Evolutionary conservation across 23 tunicate genomes (phyloP).

Genomic region (Trididemnum nubilum): DNA sequence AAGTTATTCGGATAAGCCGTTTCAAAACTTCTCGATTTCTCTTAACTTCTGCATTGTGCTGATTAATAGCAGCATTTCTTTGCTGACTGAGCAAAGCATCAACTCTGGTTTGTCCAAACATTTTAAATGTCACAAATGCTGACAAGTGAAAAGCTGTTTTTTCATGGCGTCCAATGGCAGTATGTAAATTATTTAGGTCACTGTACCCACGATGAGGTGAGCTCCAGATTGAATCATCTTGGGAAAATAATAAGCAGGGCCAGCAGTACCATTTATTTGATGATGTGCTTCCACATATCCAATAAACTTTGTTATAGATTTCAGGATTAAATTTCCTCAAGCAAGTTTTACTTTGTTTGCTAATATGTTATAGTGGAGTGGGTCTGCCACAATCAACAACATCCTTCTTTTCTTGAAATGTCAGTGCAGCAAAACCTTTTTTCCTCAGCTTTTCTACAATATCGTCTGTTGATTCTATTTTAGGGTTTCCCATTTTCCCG

Average conservation of each 20-base stretch:
- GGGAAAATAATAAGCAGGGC: slow-evolving; percentile 26
- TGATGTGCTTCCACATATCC: slow-evolving; percentile 17
- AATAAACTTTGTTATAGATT: slow-evolving; percentile 8
- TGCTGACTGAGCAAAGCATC: slow-evolving; percentile 6
- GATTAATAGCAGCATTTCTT: slow-evolving; percentile 16
- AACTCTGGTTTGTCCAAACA: background rate
- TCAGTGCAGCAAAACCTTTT: background rate
- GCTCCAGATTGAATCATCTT: background rate
- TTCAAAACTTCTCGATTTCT: too few species aligned
- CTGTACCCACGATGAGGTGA: slow-evolving; percentile 22
- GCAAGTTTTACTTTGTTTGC: slow-evolving; percentile 10
- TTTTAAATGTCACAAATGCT: too few species aligned
- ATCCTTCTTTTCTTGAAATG: slow-evolving; percentile 11
- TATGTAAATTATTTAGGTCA: slow-evolving; percentile 21
- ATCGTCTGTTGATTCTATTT: background rate
- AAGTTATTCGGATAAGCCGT: too few species aligned
- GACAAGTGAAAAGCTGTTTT: background rate
- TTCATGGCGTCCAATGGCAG: slow-evolving; percentile 17
- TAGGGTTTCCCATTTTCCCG: too few species aligned
- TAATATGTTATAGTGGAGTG: slow-evolving; percentile 3
- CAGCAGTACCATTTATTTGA: slow-evolving; percentile 19
- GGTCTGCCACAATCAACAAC: slow-evolving; percentile 8
- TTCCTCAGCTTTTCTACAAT: background rate
- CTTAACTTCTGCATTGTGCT: slow-evolving; percentile 23
- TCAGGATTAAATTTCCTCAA: slow-evolving; percentile 18